A percentile compares a stretch with the other conserved stretches of the same genome.
These are phyloP conservation scores for Nipponia nippon DNA, from an alignment of 2,113 vertebrate species.

Conservation along the genomic window DNA sequence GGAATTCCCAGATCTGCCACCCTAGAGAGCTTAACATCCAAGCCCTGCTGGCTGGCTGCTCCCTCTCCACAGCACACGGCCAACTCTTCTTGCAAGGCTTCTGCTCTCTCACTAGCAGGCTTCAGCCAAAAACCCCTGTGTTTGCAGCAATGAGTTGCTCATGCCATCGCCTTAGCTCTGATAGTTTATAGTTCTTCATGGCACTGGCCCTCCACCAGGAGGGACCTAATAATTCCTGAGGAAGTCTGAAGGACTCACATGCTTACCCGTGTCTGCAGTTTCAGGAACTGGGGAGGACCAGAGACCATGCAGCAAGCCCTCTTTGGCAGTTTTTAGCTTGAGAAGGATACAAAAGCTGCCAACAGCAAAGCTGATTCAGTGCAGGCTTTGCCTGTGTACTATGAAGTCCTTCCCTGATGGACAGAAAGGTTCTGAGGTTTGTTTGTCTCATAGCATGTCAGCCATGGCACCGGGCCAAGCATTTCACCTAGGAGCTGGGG, in stretches of 20 bases:
- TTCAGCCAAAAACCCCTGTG: not conserved
- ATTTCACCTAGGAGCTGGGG: not conserved
- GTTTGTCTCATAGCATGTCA: not conserved
- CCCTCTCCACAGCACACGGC: not conserved
- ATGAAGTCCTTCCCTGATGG: not conserved
- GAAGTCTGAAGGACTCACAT: not conserved
- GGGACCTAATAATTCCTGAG: fast-evolving
- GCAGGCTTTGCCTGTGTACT: not conserved
- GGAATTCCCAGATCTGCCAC: not conserved
- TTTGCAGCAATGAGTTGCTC: not conserved
- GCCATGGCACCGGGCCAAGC: not conserved
- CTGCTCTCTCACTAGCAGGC: not conserved
- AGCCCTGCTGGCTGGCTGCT: not conserved
- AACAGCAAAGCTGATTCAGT: not conserved
- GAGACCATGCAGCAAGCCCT: not conserved
- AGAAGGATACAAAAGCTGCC: not conserved
- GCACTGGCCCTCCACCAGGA: fast-evolving
- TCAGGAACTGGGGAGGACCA: not conserved
- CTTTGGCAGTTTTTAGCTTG: not conserved
- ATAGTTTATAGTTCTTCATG: not conserved
- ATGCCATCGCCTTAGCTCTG: not conserved
- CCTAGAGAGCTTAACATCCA: not conserved
- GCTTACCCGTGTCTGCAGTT: fast-evolving
- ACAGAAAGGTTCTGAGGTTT: not conserved
- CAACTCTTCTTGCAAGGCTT: not conserved